Base-by-base conservation (phyloP, 1,140 invertebrate genomes). In the Xylocopa sonorina region DNA sequence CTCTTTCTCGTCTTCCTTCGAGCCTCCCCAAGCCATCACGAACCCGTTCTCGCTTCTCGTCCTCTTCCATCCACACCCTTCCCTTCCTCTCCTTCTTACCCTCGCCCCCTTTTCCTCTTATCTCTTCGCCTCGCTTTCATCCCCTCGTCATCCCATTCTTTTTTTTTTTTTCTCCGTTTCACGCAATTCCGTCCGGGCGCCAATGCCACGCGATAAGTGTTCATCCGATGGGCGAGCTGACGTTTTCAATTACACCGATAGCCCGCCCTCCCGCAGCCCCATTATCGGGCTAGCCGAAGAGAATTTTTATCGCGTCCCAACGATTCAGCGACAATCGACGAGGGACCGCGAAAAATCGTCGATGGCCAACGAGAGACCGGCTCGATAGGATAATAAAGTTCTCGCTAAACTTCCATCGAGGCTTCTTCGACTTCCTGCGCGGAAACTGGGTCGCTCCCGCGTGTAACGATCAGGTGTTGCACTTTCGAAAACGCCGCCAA, bases 221-320 rank as follows among this genome's bases (percentile, higher is more conserved):
- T 57, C 50, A 38, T 71, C 69, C 69, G 53, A 60, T n/a, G 43
- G 4, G 24, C 29, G 18, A 38, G 38, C 27, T 29, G 60, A 64
- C 77, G 29, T 74, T 79, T 74, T 74, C 66, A 78, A 78, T 78
- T 71, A 78, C 71, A 66, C 9, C 34, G 27, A 29, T n/a, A n/a
- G n/a, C n/a, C n/a, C n/a, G n/a, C n/a, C n/a, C n/a, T n/a, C n/a
- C n/a, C n/a, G n/a, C n/a, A 7, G 4, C 14, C 14, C 38, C 16
- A 62, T 60, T 58, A 78, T 53, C 60, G 62, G 32, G 41, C n/a
- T 18, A 29, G 46, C n/a, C n/a, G 6, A 16, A 5, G 29, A 29
- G 24, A 67, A 71, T 77, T 77, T 69, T 77, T 48, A 69, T 69
- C 63, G 51, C 50, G 43, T 48, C n/a, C 53, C n/a, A 41, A 27